A percentile compares a stretch with the other conserved stretches of the same genome.
These are phyloP conservation scores for Cinclus cinclus DNA, from an alignment of 2,113 vertebrate species.

Conservation along the genomic window DNA sequence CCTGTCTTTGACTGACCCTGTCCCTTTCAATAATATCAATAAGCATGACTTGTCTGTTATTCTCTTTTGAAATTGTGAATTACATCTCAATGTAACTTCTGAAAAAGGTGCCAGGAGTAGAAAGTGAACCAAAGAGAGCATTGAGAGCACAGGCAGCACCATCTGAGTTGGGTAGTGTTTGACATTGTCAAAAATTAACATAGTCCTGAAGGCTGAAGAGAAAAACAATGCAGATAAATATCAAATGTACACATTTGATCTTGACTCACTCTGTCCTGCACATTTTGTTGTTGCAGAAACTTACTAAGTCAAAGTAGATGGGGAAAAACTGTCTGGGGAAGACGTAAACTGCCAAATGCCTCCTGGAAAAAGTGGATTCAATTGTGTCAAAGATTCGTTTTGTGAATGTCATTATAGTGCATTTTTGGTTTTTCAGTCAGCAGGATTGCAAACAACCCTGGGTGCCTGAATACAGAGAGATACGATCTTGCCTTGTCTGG, in stretches of 20 bases:
- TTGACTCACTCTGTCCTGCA: neutral
- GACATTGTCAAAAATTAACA: neutral
- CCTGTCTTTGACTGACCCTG: neutral
- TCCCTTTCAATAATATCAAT: neutral
- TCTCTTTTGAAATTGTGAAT: neutral
- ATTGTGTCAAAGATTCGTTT: neutral
- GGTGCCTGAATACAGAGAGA: neutral
- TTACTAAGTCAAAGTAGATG: neutral
- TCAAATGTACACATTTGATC: neutral
- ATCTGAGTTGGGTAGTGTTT: neutral
- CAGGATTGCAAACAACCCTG: neutral
- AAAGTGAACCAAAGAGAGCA: neutral
- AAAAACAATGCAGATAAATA: neutral
- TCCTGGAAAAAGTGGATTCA: neutral
- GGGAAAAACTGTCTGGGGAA: neutral
- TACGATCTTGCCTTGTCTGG: neutral
- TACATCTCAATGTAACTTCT: neutral
- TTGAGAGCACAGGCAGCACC: rapidly evolving
- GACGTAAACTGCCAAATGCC: neutral
- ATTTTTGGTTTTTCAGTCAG: neutral
- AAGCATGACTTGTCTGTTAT: neutral
- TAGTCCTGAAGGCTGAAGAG: neutral
- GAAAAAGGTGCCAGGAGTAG: neutral
- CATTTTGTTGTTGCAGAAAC: neutral
- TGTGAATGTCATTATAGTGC: neutral